These are phyloP conservation scores for Thripadectes ignobilis DNA, from an alignment of 2,797 vertebrate genomes.

Conservation along the genomic window DNA sequence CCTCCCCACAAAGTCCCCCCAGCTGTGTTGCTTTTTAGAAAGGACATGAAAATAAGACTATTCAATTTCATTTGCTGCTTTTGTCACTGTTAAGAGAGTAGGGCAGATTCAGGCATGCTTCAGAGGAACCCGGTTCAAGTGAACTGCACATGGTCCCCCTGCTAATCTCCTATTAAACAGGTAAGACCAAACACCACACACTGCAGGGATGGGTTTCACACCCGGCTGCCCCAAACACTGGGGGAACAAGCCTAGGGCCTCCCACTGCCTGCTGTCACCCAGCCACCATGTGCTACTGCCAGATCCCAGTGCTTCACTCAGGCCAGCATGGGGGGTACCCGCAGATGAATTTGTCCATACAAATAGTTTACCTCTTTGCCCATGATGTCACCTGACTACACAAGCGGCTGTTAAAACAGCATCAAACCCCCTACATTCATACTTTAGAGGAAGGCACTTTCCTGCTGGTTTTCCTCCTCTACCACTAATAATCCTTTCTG, in stretches of 20 bases:
- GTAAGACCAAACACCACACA: neutral
- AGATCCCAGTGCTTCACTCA: neutral
- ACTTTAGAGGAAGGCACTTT: neutral
- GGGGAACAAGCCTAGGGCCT: neutral
- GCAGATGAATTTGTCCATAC: rapidly evolving
- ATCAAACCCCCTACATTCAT: rapidly evolving
- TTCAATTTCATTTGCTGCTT: neutral
- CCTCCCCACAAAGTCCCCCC: neutral
- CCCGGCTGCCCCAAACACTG: rapidly evolving
- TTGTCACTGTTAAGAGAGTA: neutral
- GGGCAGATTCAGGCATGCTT: neutral
- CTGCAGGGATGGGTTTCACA: neutral
- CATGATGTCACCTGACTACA: neutral
- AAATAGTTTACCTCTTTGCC: neutral
- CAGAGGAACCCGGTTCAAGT: rapidly evolving
- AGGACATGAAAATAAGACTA: neutral
- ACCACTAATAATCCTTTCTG: neutral
- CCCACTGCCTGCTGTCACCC: rapidly evolving
- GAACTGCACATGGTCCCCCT: rapidly evolving
- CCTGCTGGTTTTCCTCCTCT: neutral
- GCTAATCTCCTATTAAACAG: neutral
- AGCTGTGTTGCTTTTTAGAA: neutral
- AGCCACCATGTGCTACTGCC: rapidly evolving
- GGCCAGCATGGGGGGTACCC: rapidly evolving
- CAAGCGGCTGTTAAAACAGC: rapidly evolving